Evolutionary conservation across 2,113 vertebrate species (phyloP), one percentile per base, ranked within the genome.

Genomic region (Chlamydotis undulata): DNA sequence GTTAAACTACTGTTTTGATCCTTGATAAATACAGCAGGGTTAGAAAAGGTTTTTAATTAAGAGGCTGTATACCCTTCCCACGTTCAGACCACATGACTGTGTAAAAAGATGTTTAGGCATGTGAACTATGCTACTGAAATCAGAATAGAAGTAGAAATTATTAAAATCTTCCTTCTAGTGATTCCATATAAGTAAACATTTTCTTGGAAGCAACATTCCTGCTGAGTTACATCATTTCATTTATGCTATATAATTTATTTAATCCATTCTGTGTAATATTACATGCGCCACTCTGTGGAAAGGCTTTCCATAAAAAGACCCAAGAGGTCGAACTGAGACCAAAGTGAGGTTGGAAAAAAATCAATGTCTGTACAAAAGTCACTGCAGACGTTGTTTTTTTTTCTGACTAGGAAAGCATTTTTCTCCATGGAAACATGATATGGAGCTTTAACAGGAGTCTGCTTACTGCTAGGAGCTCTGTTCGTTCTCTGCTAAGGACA

Each of bases 101-200:
- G 15, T 86, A 91, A 90, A 86, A 95, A 84, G 35, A 79, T 75
- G 18, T 65, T 33, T 31, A 83, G 47, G 50, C 68, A 24, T 55
- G 10, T 83, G 60, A 94, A 45, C 69, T 87, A 56, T 85, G 95
- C 50, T 85, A 56, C 59, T 93, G 65, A 95, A 91, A 53, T 87
- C 68, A 95, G 92, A 90, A 92, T 92, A 94, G 86, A 87, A 94
- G 57, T 59, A 95, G 69, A 95, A 96, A 83, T 84, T 65, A 69
- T 49, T 94, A 79, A 93, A 94, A 52, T 84, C n/a, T 73, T 84
- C 80, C 37, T 83, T 77, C 35, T 84, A 12, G 70, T 63, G 70
- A 79, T 93, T 94, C 94, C 92, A 94, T 94, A 93, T 96, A 96
- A 96, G 94, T 91, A 96, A 94, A 89, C 50, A 73, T 94, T 91